These are phyloP conservation scores for Ploceus nigricollis DNA, from an alignment of 2,113 vertebrate genomes.

Conservation along the genomic window DNA sequence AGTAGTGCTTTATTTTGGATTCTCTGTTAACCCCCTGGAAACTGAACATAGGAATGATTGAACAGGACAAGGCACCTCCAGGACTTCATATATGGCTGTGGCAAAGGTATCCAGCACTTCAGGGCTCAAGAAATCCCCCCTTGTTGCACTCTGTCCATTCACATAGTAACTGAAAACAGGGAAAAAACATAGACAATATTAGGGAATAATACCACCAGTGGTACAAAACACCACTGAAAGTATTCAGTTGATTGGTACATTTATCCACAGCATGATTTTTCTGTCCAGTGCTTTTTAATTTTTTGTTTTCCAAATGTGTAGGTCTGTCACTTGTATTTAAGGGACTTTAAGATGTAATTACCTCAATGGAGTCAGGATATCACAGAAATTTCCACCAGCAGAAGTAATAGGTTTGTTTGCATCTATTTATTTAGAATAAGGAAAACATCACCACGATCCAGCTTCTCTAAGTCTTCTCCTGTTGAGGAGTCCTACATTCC, in stretches of 20 bases:
- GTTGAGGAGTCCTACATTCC: not conserved
- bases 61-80: conserved; percentile 73
- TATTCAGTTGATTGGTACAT: not conserved
- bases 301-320: not conserved
- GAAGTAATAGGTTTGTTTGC: not conserved
- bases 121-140: conserved; percentile 87
- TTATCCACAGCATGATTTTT: not conserved
- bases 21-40: not conserved
- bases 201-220: not conserved
- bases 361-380: not conserved
- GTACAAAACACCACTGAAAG: not conserved
- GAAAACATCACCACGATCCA: not conserved
- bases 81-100: conserved; percentile 69
- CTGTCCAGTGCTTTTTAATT: not conserved
- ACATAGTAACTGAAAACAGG: conserved; percentile 85
- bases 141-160: conserved; percentile 82
- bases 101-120: conserved; percentile 83
- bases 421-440: not conserved
- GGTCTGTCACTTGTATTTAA: not conserved
- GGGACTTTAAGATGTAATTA: not conserved
- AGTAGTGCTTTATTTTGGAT: not conserved
- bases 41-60: not conserved
- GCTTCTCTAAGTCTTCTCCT: not conserved
- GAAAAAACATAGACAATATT: not conserved
- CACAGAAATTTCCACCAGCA: not conserved